Conservation (phyloP, 2,888 invertebrate species). For the Nomada flava region DNA sequence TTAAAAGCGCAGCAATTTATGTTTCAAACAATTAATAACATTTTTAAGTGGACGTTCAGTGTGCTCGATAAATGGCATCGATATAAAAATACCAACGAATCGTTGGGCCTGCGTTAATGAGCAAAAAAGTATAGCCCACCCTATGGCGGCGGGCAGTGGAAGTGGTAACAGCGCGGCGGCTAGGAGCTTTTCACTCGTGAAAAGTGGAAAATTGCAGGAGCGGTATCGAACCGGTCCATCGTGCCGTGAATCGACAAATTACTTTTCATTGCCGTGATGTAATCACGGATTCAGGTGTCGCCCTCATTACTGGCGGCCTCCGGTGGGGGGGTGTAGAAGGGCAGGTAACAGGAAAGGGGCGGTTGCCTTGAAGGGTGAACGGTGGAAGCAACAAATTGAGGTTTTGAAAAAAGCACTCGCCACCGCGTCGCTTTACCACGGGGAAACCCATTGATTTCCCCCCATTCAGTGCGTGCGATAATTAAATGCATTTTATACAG, state of each 20-base stretch:
- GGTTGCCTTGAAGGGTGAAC: conserved; percentile 56
- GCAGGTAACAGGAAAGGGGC: conserved; percentile 64
- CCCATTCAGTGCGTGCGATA: conserved; percentile 78
- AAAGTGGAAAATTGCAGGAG: conserved; percentile 70
- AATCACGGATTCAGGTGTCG: conserved; percentile 78
- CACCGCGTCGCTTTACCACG: conserved; percentile 73
- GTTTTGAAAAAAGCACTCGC: conserved; percentile 75
- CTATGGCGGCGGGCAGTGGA: neutral
- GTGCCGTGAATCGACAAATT: conserved; percentile 75
- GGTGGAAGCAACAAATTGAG: conserved; percentile 76
- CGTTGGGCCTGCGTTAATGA: conserved; percentile 48
- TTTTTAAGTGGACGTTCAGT: conserved; percentile 13
- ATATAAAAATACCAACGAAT: conserved; percentile 27
- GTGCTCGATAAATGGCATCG: conserved; percentile 47
- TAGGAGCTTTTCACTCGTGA: conserved; percentile 66
- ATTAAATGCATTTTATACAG: conserved; percentile 81
- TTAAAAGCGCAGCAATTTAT: conserved; percentile 22
- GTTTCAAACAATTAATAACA: conserved; percentile 3
- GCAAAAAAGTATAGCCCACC: conserved; percentile 39
- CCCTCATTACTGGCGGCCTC: conserved; percentile 74
- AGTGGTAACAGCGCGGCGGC: conserved; percentile 14
- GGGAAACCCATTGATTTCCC: conserved; percentile 80
- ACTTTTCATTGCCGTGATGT: conserved; percentile 76
- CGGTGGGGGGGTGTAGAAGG: conserved; percentile 61
- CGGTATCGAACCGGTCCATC: conserved; percentile 72